Conservation (phyloP, 1,140 invertebrate species). For the Pachypsylla venusta region DNA sequence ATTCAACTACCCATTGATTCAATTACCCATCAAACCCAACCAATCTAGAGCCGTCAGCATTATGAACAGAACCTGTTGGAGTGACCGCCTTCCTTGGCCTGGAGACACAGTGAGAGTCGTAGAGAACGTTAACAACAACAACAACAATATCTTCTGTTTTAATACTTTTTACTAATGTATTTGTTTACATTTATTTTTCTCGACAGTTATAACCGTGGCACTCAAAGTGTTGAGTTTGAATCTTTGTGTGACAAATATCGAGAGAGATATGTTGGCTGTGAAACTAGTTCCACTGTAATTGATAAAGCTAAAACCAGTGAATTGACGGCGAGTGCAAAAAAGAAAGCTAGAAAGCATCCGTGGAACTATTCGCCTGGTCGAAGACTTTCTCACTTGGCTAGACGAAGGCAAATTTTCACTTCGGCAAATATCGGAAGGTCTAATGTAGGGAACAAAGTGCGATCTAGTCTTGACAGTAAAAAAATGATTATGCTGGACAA, state of each 20-base stretch:
- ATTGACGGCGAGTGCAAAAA: slow-evolving; percentile 35
- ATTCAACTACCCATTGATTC: no score
- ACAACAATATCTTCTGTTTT: not conserved
- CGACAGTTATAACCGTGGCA: slow-evolving; percentile 46
- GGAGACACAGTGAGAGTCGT: no score
- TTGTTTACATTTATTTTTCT: slow-evolving; percentile 18
- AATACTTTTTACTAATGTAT: no score
- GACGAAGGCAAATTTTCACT: slow-evolving; percentile 45
- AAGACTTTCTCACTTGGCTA: slow-evolving; percentile 46
- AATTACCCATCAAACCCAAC: no score
- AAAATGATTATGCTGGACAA: slow-evolving; percentile 36
- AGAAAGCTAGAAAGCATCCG: slow-evolving; percentile 35
- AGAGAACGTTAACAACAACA: no score
- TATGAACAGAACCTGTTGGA: no score
- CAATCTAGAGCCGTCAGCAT: no score
- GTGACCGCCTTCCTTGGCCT: no score
- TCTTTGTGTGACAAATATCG: slow-evolving; percentile 38
- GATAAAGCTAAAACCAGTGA: slow-evolving; percentile 37
- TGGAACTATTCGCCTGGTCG: slow-evolving; percentile 46
- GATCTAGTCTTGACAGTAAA: slow-evolving; percentile 17
- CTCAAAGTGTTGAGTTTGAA: slow-evolving; percentile 43
- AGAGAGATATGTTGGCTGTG: slow-evolving; percentile 43
- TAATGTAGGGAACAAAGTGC: slow-evolving; percentile 9
- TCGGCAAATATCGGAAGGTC: slow-evolving; percentile 35
- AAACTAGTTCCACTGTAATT: slow-evolving; percentile 48